A percentile compares a stretch with the other conserved stretches of the same genome.
phyloP scores from a whole-genome alignment of 2,113 vertebrate species.

The Pipra filicauda region DNA sequence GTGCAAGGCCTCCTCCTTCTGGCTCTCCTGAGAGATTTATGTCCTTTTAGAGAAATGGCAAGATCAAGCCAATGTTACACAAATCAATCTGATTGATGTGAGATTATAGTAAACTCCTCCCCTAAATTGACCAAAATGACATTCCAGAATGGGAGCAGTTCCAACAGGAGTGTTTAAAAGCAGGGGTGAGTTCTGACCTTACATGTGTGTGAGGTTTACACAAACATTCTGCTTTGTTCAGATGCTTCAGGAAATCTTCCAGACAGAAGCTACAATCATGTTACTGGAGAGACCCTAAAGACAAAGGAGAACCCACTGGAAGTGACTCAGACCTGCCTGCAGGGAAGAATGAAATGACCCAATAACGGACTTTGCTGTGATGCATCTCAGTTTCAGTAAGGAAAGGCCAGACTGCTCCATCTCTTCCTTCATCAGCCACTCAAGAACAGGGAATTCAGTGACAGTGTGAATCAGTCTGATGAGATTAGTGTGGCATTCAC shows the following conservation, averaged over 20 bases:
- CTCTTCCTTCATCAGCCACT: not conserved
- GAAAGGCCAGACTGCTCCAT: not conserved
- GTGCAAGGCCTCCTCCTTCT: not conserved
- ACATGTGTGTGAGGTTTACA: not conserved
- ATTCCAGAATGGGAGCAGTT: not conserved
- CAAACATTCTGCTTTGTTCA: not conserved
- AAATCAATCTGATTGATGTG: not conserved
- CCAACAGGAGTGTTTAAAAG: not conserved
- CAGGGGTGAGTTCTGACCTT: not conserved
- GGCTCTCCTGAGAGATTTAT: not conserved
- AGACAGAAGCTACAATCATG: conserved; percentile 71
- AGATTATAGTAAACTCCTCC: not conserved
- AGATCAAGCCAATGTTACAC: not conserved
- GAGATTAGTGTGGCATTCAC: not conserved
- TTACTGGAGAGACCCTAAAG: conserved; percentile 65
- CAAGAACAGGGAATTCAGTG: not conserved
- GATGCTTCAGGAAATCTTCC: conserved; percentile 75
- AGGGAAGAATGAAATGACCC: conserved; percentile 49
- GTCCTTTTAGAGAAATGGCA: not conserved
- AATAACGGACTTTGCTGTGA: conserved; percentile 40
- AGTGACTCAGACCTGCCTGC: conserved; percentile 67
- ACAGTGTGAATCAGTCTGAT: not conserved
- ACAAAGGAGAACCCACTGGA: conserved; percentile 71
- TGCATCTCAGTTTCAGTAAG: conserved; percentile 69
- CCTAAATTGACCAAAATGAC: not conserved